Evolutionary conservation across 1,140 invertebrate genomes (phyloP).

Genomic region (Drosophila azteca): DNA sequence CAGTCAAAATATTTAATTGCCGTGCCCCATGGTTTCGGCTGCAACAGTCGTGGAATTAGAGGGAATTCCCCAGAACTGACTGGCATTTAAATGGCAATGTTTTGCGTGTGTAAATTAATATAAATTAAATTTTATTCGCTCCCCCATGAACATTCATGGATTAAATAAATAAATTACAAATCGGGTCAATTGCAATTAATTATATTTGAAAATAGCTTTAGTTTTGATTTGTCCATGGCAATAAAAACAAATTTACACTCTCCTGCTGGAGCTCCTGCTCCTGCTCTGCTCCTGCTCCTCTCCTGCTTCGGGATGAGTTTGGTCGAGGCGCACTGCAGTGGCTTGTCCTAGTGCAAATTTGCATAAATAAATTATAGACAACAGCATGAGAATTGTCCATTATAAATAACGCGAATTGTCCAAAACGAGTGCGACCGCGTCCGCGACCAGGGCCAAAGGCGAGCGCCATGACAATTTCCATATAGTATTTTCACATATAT

Average conservation of each 20-base stretch:
- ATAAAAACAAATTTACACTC: slow-evolving; percentile 49
- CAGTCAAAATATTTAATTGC: slow-evolving; percentile 23
- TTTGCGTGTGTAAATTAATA: slow-evolving; percentile 35
- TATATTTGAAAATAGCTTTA: slow-evolving; percentile 64
- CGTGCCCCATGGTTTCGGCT: not conserved
- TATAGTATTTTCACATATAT: slow-evolving; percentile 8
- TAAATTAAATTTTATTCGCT: slow-evolving; percentile 30
- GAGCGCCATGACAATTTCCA: slow-evolving; percentile 49
- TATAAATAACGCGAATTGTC: slow-evolving; percentile 59
- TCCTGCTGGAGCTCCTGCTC: slow-evolving; percentile 7
- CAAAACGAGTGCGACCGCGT: slow-evolving; percentile 6
- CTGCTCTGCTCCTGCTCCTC: slow-evolving; percentile 8
- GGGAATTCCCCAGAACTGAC: slow-evolving; percentile 10
- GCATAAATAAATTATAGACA: slow-evolving; percentile 81
- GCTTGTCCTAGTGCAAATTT: slow-evolving; percentile 50
- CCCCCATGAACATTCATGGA: slow-evolving; percentile 15
- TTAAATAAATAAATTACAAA: slow-evolving; percentile 69
- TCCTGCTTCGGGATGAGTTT: not conserved
- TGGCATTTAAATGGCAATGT: slow-evolving; percentile 31
- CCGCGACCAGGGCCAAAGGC: slow-evolving; percentile 29
- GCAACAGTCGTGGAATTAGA: slow-evolving; percentile 4
- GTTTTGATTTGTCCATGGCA: slow-evolving; percentile 58
- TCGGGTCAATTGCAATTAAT: slow-evolving; percentile 75
- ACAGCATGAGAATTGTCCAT: slow-evolving; percentile 66
- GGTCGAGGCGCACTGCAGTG: slow-evolving; percentile 18